phyloP scores from a whole-genome alignment of 2,888 invertebrate species.

The Cryptus armator region DNA sequence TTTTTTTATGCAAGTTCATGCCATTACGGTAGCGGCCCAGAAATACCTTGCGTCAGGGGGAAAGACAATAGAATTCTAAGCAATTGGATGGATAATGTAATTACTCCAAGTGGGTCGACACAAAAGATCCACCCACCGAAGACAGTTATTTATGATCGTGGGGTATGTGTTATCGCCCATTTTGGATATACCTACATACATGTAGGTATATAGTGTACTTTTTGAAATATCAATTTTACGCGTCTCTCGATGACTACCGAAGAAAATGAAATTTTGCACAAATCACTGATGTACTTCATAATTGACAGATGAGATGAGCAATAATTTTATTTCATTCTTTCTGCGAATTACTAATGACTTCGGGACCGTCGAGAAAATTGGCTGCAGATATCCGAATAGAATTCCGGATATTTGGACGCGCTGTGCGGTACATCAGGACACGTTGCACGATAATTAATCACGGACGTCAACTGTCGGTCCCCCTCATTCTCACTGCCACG shows the following conservation, averaged over 20 bases:
- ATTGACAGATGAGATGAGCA: not conserved
- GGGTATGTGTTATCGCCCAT: not conserved
- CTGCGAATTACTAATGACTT: not conserved
- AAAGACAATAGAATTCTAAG: not conserved
- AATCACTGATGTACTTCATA: not conserved
- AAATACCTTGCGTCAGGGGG: not conserved
- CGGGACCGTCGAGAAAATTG: conserved; percentile 31
- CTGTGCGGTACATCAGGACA: conserved; percentile 54
- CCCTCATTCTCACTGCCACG: conserved; percentile 48
- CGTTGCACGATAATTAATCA: conserved; percentile 65
- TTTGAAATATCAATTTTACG: too few species aligned
- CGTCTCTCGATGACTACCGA: too few species aligned
- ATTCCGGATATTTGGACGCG: conserved; percentile 52
- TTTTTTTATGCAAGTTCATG: not conserved
- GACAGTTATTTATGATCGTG: not conserved
- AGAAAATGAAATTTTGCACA: too few species aligned
- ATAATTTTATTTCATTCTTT: not conserved
- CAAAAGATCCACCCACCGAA: not conserved
- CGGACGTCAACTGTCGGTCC: conserved; percentile 54
- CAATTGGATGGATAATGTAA: conserved; percentile 3
- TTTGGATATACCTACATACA: not conserved
- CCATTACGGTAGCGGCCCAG: not conserved
- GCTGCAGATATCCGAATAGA: conserved; percentile 42
- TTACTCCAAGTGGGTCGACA: not conserved
- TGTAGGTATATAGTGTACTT: too few species aligned